Percentiles rank a stretch among this genome's conserved stretches.
Conservation (phyloP, 2,797 vertebrate species). For the Gephyroberyx darwinii region DNA sequence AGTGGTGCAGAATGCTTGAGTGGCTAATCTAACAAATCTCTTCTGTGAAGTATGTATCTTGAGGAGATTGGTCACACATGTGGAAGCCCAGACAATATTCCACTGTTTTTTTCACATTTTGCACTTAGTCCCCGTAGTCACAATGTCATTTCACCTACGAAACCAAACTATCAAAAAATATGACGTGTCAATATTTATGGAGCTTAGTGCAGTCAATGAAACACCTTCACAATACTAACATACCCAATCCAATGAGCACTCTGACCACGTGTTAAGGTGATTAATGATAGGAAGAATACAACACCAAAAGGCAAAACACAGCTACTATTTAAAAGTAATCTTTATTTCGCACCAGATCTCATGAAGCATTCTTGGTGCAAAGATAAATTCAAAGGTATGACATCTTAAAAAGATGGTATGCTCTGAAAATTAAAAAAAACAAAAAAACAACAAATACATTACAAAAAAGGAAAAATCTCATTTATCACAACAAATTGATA, state of each 20-base stretch:
- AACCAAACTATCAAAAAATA: too few species aligned
- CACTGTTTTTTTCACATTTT: too few species aligned
- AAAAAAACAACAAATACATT: conserved; percentile 22
- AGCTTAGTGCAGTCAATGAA: too few species aligned
- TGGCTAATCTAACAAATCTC: too few species aligned
- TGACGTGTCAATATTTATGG: too few species aligned
- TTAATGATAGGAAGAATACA: background rate
- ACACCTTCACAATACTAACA: background rate
- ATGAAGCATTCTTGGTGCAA: conserved; percentile 59
- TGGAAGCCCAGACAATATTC: too few species aligned
- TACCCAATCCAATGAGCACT: background rate
- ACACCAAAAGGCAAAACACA: conserved; percentile 14
- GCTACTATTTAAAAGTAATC: conserved; percentile 66
- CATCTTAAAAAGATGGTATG: conserved; percentile 71
- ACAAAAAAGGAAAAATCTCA: conserved; percentile 50
- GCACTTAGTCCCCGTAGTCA: too few species aligned
- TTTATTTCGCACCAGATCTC: conserved; percentile 75
- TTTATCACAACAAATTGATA: conserved; percentile 60
- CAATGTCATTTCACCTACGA: too few species aligned
- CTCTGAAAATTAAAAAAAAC: conserved; percentile 49
- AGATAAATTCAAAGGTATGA: conserved; percentile 69
- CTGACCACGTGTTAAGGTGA: background rate
- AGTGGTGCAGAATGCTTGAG: too few species aligned
- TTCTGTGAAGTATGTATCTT: too few species aligned
- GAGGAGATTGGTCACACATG: too few species aligned